Evolutionary conservation across 2,888 invertebrate genomes (phyloP), one percentile per base, ranked within the genome.

Genomic region (Calliscelio sp.): DNA sequence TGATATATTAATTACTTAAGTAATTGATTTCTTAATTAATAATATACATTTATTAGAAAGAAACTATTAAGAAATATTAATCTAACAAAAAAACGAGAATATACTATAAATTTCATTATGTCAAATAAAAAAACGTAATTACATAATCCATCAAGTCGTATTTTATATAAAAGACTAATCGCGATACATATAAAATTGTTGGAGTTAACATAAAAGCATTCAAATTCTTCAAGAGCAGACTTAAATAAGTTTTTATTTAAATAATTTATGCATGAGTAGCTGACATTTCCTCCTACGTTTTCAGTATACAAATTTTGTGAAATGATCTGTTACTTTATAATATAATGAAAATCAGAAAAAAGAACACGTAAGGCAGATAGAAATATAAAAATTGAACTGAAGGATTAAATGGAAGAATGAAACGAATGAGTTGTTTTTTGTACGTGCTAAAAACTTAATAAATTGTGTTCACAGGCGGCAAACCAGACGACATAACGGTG

Each of bases 401-500:
- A n/a, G n/a, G n/a, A n/a, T n/a, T n/a, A n/a, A n/a, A n/a, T n/a
- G n/a, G n/a, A n/a, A n/a, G n/a, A n/a, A n/a, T n/a, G n/a, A n/a
- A n/a, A n/a, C n/a, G n/a, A n/a, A n/a, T n/a, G n/a, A n/a, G n/a
- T n/a, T n/a, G n/a, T n/a, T n/a, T n/a, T n/a, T n/a, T n/a, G n/a
- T n/a, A n/a, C n/a, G n/a, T n/a, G n/a, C n/a, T n/a, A 35, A 35
- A 35, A 35, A 35, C 2, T 35, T 1, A 28, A 28, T 28, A 8
- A 28, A 28, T 38, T 59, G 11, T 24, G 38, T 83, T 96, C 95
- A 66, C 95, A 97, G 99, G 99, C 93, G 99, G 99, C 79, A 99
- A 99, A 94, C 99, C 99, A 84, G 99, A 99, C 93, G 99, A 99
- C 94, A 99, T 99, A 94, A 99, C 99, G 92, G 98, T 99, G 93